These are phyloP conservation scores for Caenorhabditis elegans DNA, from an alignment of 1,140 invertebrate species.

Conservation along the genomic window WBcel235 BX284604.4:3283001-3283500, in stretches of 20 bases:
- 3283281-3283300: constrained; percentile 45
- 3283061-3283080: constrained; percentile 57
- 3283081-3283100: constrained; percentile 49
- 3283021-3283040: constrained; percentile 25
- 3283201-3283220: constrained; percentile 48
- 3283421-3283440: constrained; percentile 63
- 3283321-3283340: constrained; percentile 47
- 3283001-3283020: constrained; percentile 17
- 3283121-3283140: constrained; percentile 26
- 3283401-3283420: constrained; percentile 55
- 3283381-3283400: constrained; percentile 58
- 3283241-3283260: constrained; percentile 72
- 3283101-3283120: constrained; percentile 34
- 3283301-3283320: constrained; percentile 52
- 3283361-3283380: constrained; percentile 60
- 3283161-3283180: constrained; percentile 10
- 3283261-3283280: constrained; percentile 46
- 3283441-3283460: constrained; percentile 59
- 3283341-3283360: constrained; percentile 56
- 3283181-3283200: constrained; percentile 39
- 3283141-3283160: constrained; percentile 29
- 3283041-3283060: constrained; percentile 17
- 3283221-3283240: constrained; percentile 79
- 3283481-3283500: too few relatives aligned
- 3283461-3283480: constrained; percentile 52